These are phyloP conservation scores for Copsychus sechellarum DNA, from an alignment of 2,113 vertebrate species.

Conservation along the genomic window DNA sequence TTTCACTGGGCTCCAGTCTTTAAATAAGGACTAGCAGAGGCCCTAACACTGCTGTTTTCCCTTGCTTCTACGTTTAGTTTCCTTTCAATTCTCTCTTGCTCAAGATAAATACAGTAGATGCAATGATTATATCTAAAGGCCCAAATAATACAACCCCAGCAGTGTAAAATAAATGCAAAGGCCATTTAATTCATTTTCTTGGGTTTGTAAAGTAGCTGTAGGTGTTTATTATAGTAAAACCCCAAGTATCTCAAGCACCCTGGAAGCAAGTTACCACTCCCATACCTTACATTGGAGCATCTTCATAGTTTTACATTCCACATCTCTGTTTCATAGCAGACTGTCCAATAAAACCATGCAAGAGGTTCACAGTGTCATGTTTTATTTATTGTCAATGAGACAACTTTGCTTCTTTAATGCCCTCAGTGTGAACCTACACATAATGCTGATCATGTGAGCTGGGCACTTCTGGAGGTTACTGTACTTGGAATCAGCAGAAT, in stretches of 20 bases:
- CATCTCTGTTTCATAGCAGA: not conserved
- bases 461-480: not conserved
- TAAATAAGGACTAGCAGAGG: not conserved
- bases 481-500: not conserved
- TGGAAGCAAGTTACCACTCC: not conserved
- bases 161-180: not conserved
- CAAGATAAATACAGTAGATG: not conserved
- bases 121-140: not conserved
- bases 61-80: not conserved
- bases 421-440: not conserved
- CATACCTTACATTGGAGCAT: not conserved
- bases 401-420: not conserved
- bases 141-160: not conserved
- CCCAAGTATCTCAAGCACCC: not conserved
- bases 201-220: not conserved
- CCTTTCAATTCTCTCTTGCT: not conserved
- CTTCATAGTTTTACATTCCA: not conserved
- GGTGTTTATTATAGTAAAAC: not conserved
- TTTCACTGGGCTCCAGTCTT: not conserved
- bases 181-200: not conserved
- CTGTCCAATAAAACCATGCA: not conserved
- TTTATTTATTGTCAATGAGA: not conserved
- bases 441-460: not conserved
- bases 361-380: not conserved
- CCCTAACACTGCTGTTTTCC: not conserved